Percentiles rank a stretch among this genome's conserved stretches.
Conservation (phyloP, 2,113 vertebrate genomes). For the Mus spicilegus region DNA sequence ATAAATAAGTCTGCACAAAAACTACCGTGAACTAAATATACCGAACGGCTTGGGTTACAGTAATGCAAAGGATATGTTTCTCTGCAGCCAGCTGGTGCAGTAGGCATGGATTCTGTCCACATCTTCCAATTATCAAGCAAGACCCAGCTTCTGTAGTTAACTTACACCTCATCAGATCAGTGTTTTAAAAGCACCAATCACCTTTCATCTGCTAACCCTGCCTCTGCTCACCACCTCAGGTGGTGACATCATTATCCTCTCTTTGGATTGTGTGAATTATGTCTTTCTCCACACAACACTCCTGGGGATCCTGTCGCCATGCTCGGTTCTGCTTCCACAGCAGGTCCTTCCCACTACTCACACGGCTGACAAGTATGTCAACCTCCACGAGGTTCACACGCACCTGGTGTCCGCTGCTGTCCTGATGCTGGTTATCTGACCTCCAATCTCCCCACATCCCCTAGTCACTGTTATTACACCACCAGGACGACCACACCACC, state of each 20-base stretch:
- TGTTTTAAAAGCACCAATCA: background rate
- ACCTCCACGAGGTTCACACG: too few species aligned
- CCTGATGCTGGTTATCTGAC: background rate
- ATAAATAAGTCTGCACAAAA: background rate
- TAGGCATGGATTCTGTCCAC: rapidly evolving
- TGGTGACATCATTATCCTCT: too few species aligned
- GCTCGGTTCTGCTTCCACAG: background rate
- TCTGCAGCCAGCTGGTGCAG: background rate
- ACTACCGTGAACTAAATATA: background rate
- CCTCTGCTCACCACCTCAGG: background rate
- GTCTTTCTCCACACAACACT: background rate
- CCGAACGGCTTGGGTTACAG: background rate
- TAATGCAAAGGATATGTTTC: too few species aligned
- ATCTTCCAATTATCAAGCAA: background rate
- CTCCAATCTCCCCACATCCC: background rate
- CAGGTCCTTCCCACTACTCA: background rate
- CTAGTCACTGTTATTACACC: too few species aligned
- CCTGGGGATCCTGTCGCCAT: too few species aligned
- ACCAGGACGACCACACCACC: background rate
- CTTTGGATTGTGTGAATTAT: too few species aligned
- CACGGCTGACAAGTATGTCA: background rate
- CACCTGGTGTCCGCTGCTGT: background rate
- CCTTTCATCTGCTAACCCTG: background rate
- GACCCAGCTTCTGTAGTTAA: background rate
- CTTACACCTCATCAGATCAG: background rate